Conservation (phyloP, 2,113 vertebrate species). For the Oplegnathus fasciatus region DNA sequence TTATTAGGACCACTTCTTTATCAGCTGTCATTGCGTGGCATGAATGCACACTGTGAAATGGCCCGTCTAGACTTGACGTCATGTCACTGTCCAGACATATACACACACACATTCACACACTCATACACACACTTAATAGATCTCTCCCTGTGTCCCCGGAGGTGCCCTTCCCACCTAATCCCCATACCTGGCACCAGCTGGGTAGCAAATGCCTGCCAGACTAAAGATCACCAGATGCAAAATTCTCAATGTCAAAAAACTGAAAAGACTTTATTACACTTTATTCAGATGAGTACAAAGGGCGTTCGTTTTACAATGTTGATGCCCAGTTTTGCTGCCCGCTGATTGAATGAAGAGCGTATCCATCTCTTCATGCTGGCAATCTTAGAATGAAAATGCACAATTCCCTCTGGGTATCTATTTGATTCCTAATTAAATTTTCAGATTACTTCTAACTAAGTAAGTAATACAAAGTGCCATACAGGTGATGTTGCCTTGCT, state of each 20-base stretch:
- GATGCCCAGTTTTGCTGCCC: neutral
- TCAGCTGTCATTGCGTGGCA: conserved; percentile 78
- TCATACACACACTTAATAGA: conserved; percentile 57
- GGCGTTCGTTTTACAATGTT: neutral
- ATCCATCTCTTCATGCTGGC: neutral
- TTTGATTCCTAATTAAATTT: neutral
- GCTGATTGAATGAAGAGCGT: neutral
- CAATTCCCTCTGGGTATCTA: neutral
- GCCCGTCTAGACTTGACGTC: conserved; percentile 84
- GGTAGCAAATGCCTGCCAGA: conserved; percentile 39
- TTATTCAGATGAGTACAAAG: conserved; percentile 5
- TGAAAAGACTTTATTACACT: neutral
- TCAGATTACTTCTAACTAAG: neutral
- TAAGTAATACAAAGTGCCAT: neutral
- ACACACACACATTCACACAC: conserved; percentile 36
- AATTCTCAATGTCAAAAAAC: conserved; percentile 40
- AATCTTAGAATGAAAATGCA: neutral
- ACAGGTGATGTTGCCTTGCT: neutral
- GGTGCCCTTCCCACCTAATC: conserved; percentile 76
- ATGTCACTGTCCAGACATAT: conserved; percentile 75
- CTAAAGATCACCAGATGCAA: conserved; percentile 34
- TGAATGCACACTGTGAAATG: conserved; percentile 79
- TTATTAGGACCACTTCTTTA: conserved; percentile 74
- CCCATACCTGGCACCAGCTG: conserved; percentile 72
- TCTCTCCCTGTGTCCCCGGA: conserved; percentile 66